phyloP scores from a whole-genome alignment of 35 echinoderm and acorn worm species.

The Ptychodera flava region DNA sequence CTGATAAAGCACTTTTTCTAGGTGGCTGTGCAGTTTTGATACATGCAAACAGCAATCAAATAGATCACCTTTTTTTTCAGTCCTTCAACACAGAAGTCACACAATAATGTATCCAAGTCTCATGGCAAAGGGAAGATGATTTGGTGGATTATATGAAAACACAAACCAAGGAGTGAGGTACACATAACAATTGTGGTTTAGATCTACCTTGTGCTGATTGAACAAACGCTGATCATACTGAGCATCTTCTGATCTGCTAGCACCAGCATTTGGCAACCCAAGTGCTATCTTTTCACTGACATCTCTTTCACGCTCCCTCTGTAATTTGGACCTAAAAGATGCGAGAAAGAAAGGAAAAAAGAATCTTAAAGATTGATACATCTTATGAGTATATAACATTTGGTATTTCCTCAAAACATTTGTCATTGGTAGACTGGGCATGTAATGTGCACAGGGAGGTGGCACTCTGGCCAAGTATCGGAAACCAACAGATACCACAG shows the following conservation, averaged over 20 bases:
- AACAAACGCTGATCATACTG: constrained; percentile 96
- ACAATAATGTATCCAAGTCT: too few species aligned
- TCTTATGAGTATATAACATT: background rate
- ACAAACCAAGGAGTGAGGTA: too few species aligned
- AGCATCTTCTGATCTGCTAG: constrained; percentile 55
- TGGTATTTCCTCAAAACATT: background rate
- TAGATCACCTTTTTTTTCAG: too few species aligned
- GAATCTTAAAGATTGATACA: background rate
- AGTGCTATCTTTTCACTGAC: constrained; percentile 98
- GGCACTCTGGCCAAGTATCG: background rate
- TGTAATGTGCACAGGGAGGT: background rate
- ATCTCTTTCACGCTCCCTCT: constrained; percentile 90
- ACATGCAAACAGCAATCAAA: too few species aligned
- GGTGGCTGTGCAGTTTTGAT: too few species aligned
- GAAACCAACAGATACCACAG: background rate
- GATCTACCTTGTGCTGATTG: constrained; percentile 88
- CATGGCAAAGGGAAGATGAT: too few species aligned
- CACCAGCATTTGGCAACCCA: constrained; percentile 78
- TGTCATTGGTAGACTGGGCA: background rate
- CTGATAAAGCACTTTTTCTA: too few species aligned
- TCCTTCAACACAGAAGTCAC: too few species aligned
- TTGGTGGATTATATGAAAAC: too few species aligned
- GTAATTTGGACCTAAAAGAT: constrained; percentile 63
- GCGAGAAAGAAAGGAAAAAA: constrained; percentile 7
- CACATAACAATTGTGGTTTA: too few species aligned